Evolutionary conservation across 2,113 vertebrate genomes (phyloP).

Genomic region (Fregetta grallaria): DNA sequence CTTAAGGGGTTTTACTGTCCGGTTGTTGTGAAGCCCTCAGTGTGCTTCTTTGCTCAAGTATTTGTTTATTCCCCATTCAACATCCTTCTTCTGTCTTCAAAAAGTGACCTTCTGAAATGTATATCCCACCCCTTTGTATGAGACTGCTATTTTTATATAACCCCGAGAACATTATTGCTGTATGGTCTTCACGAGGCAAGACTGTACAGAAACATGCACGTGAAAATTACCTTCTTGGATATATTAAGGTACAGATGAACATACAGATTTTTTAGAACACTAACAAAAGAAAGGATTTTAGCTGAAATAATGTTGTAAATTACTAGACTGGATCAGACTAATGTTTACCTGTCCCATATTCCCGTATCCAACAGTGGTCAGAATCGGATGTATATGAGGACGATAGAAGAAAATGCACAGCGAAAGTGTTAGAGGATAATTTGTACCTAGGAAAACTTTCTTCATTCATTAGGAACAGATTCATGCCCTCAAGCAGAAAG

Average conservation of each 20-base stretch:
- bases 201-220: not conserved
- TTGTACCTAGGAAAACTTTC: not conserved
- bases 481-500: not conserved
- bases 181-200: not conserved
- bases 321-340: not conserved
- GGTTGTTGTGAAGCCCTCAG: not conserved
- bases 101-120: not conserved
- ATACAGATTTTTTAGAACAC: not conserved
- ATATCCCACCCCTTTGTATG: not conserved
- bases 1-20: not conserved
- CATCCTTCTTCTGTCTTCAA: not conserved
- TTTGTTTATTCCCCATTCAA: not conserved
- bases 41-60: not conserved
- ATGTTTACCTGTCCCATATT: not conserved
- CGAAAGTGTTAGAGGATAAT: not conserved
- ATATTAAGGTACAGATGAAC: not conserved
- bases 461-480: not conserved
- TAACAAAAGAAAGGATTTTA: not conserved
- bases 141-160: not conserved
- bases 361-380: not conserved
- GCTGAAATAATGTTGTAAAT: not conserved
- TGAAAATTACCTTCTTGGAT: not conserved
- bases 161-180: not conserved
- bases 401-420: not conserved
- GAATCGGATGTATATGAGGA: not conserved